A percentile compares a stretch with the other conserved stretches of the same genome.
phyloP scores from a whole-genome alignment of 2,797 vertebrate species.

The Toxotes lorentzi region DNA sequence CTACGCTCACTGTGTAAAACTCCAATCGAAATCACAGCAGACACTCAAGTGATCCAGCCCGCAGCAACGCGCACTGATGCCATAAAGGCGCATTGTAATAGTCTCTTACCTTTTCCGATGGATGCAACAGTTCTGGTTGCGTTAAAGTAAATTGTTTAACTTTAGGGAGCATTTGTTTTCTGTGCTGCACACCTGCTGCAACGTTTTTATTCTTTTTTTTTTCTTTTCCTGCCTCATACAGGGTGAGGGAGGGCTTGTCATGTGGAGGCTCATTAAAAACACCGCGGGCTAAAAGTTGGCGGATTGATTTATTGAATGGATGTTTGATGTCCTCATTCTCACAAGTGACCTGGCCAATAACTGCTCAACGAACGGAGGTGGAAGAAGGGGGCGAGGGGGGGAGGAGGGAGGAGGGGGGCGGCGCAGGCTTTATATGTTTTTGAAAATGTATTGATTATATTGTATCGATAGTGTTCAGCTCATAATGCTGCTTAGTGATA shows the following conservation, averaged over 20 bases:
- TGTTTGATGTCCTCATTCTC: constrained; percentile 76
- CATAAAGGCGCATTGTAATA: constrained; percentile 23
- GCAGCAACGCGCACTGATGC: constrained; percentile 6
- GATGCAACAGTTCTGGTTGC: constrained; percentile 62
- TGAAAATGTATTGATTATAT: constrained; percentile 70
- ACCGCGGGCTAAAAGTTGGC: constrained; percentile 74
- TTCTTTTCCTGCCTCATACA: constrained; percentile 18
- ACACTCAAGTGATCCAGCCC: not conserved
- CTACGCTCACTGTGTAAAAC: not conserved
- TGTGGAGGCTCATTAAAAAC: constrained; percentile 77
- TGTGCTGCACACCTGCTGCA: constrained; percentile 82
- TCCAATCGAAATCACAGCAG: constrained; percentile 20
- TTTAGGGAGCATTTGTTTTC: constrained; percentile 41
- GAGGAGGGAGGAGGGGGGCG: not conserved
- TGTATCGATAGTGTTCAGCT: constrained; percentile 61
- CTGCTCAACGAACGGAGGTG: constrained; percentile 27
- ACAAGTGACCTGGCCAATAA: constrained; percentile 57
- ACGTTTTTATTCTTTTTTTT: not conserved
- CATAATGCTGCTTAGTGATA: constrained; percentile 63
- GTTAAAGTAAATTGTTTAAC: constrained; percentile 56
- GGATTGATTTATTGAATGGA: constrained; percentile 81
- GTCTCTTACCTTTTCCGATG: constrained; percentile 73
- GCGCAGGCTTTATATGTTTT: constrained; percentile 11
- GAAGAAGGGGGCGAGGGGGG: not conserved
- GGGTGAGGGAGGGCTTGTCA: constrained; percentile 57